phyloP scores from a whole-genome alignment of 2,797 vertebrate species.

The Chiroxiphia lanceolata region DNA sequence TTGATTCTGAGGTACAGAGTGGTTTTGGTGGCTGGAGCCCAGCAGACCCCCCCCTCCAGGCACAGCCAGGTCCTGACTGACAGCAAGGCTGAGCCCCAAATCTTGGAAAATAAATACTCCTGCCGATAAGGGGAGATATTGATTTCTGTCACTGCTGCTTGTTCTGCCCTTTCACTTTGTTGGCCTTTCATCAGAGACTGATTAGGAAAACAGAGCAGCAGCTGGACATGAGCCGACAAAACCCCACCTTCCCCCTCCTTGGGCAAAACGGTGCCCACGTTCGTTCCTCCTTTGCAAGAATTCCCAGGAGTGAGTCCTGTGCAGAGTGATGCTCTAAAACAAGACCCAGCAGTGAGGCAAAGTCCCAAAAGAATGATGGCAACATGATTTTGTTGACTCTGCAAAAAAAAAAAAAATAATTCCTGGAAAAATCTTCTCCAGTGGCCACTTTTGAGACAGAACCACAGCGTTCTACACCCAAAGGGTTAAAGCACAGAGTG shows the following conservation, averaged over 20 bases:
- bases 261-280: accelerated
- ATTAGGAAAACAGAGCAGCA: background rate
- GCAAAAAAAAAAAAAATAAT: accelerated
- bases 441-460: background rate
- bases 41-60: background rate
- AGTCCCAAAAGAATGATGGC: accelerated
- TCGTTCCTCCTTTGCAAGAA: background rate
- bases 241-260: background rate
- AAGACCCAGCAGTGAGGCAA: background rate
- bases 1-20: background rate
- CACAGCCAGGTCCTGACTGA: background rate
- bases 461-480: accelerated
- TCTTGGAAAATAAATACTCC: background rate
- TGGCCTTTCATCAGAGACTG: background rate
- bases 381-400: background rate
- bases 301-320: accelerated
- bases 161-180: slow-evolving; percentile 27
- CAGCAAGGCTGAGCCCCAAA: background rate
- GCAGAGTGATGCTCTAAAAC: background rate
- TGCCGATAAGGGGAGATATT: background rate
- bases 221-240: background rate
- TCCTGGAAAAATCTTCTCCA: background rate
- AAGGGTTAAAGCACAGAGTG: background rate
- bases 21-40: background rate
- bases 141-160: slow-evolving; percentile 1